These are phyloP conservation scores for Rhinolophus sinicus DNA, from an alignment of 2,113 vertebrate genomes.

Conservation along the genomic window DNA sequence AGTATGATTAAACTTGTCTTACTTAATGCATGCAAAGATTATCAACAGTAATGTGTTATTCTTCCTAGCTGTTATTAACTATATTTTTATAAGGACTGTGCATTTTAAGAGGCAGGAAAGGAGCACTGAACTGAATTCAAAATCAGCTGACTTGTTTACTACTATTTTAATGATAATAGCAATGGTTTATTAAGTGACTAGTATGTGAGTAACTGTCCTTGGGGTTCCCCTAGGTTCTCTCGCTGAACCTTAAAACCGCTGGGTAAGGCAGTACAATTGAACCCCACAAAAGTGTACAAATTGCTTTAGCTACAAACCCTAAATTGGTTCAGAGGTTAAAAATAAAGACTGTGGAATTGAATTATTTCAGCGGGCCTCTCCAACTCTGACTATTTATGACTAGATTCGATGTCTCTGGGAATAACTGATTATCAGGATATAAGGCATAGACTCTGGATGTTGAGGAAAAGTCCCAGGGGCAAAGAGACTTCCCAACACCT, in stretches of 20 bases:
- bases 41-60: neutral
- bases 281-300: neutral
- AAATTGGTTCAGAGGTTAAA: neutral
- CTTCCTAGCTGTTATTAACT: neutral
- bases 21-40: neutral
- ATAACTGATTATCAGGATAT: neutral
- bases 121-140: neutral
- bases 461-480: neutral
- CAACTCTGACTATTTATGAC: neutral
- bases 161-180: neutral
- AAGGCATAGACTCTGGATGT: neutral
- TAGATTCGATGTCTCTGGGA: neutral
- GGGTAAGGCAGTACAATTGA: neutral
- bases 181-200: neutral
- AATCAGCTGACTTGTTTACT: neutral
- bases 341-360: neutral
- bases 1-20: neutral
- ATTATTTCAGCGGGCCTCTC: neutral
- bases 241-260: neutral
- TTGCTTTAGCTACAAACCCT: neutral
- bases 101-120: neutral
- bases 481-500: neutral
- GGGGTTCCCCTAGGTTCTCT: neutral
- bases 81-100: neutral
- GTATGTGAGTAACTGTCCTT: neutral